Evolutionary conservation across 2,113 vertebrate species (phyloP).

Genomic region (Hypanus sabinus): DNA sequence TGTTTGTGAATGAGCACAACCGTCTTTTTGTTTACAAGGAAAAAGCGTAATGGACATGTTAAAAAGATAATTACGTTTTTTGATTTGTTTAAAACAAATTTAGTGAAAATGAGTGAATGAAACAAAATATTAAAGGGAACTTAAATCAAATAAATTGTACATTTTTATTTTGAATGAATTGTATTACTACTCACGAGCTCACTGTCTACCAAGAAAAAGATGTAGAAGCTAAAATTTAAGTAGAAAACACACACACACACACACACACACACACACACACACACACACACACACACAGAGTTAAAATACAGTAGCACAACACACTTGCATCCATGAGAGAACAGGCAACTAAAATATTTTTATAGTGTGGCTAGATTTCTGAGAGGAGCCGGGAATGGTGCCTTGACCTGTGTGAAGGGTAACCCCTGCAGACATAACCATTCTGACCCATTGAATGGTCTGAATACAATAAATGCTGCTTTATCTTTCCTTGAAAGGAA

Average conservation of each 20-base stretch:
- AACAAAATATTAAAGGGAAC: background rate
- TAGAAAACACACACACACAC: background rate
- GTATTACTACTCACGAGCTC: background rate
- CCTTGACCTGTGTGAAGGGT: conserved; percentile 62
- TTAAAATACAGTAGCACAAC: conserved; percentile 52
- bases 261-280: background rate
- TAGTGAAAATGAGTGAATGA: background rate
- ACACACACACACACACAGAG: background rate
- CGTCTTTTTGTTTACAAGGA: background rate
- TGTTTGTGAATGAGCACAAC: background rate
- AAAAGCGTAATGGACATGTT: background rate
- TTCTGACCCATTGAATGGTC: conserved; percentile 80
- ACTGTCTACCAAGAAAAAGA: background rate
- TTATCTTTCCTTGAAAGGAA: conserved; percentile 76
- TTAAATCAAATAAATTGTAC: background rate
- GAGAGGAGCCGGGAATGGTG: conserved; percentile 23
- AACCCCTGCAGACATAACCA: conserved; percentile 63
- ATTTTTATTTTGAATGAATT: background rate
- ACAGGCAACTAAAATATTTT: conserved; percentile 53
- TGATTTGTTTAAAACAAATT: background rate
- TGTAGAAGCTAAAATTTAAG: background rate
- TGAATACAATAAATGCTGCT: conserved; percentile 84
- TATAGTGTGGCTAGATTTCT: conserved; percentile 36
- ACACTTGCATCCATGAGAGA: conserved; percentile 59
- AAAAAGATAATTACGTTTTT: background rate